phyloP scores from a whole-genome alignment of 2,888 invertebrate genomes.

The Disparrhopalites patrizii region DNA sequence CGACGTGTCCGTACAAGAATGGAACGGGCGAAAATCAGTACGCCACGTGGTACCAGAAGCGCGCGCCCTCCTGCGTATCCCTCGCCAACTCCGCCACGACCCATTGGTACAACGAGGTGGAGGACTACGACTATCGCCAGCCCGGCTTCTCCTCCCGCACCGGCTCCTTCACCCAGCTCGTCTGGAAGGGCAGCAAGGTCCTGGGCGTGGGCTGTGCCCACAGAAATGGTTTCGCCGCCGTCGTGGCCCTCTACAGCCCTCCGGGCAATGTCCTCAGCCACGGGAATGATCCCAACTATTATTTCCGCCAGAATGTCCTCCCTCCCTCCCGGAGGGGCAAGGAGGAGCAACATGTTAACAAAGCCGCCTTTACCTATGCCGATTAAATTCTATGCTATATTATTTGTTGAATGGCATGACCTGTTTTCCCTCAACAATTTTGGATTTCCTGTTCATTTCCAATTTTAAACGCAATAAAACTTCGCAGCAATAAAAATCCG shows the following conservation, averaged over 20 bases:
- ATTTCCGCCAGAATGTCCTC: neutral
- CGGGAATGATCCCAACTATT: neutral
- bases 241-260: slow-evolving; percentile 13
- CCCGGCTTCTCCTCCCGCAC: neutral
- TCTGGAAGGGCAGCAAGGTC: slow-evolving; percentile 8
- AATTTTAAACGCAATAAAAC: too few relatives aligned
- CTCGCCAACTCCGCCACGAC: slow-evolving; percentile 23
- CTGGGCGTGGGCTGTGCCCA: slow-evolving; percentile 13
- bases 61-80: neutral
- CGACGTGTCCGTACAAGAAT: slow-evolving; percentile 22
- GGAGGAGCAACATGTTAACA: too few relatives aligned
- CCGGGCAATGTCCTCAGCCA: slow-evolving; percentile 6
- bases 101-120: slow-evolving; percentile 26
- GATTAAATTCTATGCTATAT: too few relatives aligned
- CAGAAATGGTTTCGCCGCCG: slow-evolving; percentile 3
- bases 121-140: slow-evolving; percentile 16
- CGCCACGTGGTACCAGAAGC: slow-evolving; percentile 21
- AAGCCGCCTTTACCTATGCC: too few relatives aligned
- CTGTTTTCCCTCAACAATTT: too few relatives aligned
- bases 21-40: slow-evolving; percentile 25
- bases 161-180: slow-evolving; percentile 20
- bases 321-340: neutral
- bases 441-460: too few relatives aligned
- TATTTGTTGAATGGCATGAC: too few relatives aligned
- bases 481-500: too few relatives aligned